A percentile compares a stretch with the other conserved stretches of the same genome.
Evolutionary conservation across 2,888 invertebrate genomes (phyloP).

Genomic region (Cosmorhoe ocellata): DNA sequence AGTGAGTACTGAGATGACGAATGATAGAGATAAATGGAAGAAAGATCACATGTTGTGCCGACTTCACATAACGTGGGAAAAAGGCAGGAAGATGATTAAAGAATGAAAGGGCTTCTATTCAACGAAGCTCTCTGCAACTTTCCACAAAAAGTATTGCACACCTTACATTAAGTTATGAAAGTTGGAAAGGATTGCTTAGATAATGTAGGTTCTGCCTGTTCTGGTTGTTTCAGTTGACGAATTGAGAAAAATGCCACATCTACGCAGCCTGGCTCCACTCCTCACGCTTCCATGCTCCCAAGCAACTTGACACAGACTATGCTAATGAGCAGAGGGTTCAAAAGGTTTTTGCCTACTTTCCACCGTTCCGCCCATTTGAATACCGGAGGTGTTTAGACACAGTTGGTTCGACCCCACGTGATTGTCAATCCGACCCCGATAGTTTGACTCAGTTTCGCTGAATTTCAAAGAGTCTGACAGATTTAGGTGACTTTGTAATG

Average conservation of each 20-base stretch:
- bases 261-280: conserved; percentile 22
- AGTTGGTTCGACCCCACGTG: conserved; percentile 33
- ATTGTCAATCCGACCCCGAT: conserved; percentile 22
- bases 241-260: conserved; percentile 27
- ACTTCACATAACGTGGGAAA: no score
- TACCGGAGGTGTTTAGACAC: conserved; percentile 47
- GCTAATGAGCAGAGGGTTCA: conserved; percentile 57
- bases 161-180: no score
- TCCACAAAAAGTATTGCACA: no score
- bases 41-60: no score
- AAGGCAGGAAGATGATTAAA: no score
- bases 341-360: conserved; percentile 60
- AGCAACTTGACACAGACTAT: conserved; percentile 54
- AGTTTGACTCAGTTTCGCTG: conserved; percentile 43
- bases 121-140: no score
- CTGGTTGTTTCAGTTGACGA: no score
- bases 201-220: no score
- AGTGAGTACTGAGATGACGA: no score
- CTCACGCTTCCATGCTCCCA: conserved; percentile 38
- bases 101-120: no score
- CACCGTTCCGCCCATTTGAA: conserved; percentile 60
- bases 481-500: conserved; percentile 33
- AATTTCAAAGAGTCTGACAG: conserved; percentile 21
- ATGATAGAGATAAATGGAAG: no score
- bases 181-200: no score